Base-by-base conservation (phyloP, 53 echinoderm and acorn worm genomes). In the Hippasteria phrygiana region DNA sequence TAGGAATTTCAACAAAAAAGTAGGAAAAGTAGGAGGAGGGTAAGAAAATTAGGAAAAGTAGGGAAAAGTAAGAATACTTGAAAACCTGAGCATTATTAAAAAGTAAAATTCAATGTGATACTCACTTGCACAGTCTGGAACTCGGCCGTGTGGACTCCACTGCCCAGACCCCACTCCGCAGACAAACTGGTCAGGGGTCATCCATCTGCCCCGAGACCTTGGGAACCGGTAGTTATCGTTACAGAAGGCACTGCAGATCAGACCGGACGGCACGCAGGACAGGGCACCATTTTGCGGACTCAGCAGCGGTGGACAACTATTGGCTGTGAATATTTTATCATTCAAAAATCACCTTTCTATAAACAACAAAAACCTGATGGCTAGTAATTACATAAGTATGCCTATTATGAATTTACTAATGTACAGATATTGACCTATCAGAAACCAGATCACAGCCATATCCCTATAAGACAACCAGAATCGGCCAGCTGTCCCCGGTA, bases 231-330 rank as follows among this genome's bases (percentile, higher is more conserved):
- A 82, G 20, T 66, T 10, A 14, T 82, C 65, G 20, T 82, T 27
- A 24, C 91, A 91, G 26, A 76, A 56, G 16, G 87, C 38, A 75
- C 42, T 71, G 63, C 91, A 91, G 37, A 91, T 31, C n/a, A 65
- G 79, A 12, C 91, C 91, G 0, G 71, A 71, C 12, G 33, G 64
- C 3, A 40, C 14, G 20, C 91, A 91, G 1, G 88, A 70, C 17
- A 91, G 55, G 14, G 72, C 88, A 34, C 91, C 91, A 34, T 91
- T 91, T 31, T 36, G 33, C 3, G 91, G 91, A 24, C 46, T 34
- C 4, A 63, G 54, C 2, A 91, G 62, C 0, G 87, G 73, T 14
- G 80, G 43, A 73, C 91, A 91, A 36, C 43, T 55, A 3, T 77
- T 63, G 20, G 72, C 91, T 91, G 66, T 75, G n/a, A n/a, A n/a